A percentile compares a stretch with the other conserved stretches of the same genome.
phyloP scores from a whole-genome alignment of 2,113 vertebrate genomes.

The Thalassarche chlororhynchos region DNA sequence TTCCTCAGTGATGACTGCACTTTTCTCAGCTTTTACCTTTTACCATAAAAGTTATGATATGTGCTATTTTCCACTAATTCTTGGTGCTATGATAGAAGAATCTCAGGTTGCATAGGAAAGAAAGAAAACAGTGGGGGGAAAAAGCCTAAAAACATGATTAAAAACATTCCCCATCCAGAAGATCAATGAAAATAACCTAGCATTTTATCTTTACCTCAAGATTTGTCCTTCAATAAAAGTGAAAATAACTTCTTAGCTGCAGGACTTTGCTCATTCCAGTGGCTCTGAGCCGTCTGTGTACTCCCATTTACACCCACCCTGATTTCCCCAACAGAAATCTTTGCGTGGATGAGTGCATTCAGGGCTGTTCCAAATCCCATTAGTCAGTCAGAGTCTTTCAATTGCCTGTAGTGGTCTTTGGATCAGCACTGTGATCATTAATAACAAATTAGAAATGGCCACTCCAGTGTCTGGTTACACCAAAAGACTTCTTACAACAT shows the following conservation, averaged over 20 bases:
- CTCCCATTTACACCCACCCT: not conserved
- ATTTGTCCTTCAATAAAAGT: not conserved
- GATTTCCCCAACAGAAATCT: slow-evolving; percentile 32
- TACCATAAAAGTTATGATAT: not conserved
- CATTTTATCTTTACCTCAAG: not conserved
- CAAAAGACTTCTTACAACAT: not conserved
- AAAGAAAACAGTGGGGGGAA: not conserved
- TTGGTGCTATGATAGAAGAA: not conserved
- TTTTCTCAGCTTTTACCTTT: not conserved
- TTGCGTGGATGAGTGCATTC: not conserved
- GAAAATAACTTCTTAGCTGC: not conserved
- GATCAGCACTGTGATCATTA: not conserved
- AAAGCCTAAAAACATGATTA: not conserved
- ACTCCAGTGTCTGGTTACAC: not conserved
- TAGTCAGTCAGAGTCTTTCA: not conserved
- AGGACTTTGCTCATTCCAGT: not conserved
- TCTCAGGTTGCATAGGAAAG: not conserved
- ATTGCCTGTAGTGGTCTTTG: not conserved
- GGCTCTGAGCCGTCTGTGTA: not conserved
- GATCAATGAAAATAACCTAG: not conserved
- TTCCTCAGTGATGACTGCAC: not conserved
- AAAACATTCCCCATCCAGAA: not conserved
- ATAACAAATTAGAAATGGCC: not conserved
- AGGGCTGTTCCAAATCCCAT: not conserved
- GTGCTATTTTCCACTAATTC: not conserved